Evolutionary conservation across 2,797 vertebrate genomes (phyloP).

Genomic region (Enteromius paludinosus): DNA sequence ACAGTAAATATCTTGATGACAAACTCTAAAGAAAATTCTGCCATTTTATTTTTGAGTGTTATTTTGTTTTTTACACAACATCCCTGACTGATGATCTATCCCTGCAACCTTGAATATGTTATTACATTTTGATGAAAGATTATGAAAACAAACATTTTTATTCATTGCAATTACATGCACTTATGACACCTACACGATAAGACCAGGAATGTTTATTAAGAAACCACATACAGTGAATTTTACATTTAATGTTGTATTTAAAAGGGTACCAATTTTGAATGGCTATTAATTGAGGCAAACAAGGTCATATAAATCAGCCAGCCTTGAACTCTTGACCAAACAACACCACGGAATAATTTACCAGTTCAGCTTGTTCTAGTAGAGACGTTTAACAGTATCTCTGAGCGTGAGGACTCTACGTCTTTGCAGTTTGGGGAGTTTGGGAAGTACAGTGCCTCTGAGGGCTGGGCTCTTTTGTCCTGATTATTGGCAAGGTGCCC

Average conservation of each 20-base stretch:
- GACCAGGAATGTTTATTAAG: not conserved
- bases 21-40: not conserved
- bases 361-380: not conserved
- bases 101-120: not conserved
- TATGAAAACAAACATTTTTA: too few species aligned
- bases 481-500: conserved; percentile 66
- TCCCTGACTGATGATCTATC: not conserved
- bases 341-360: not conserved
- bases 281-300: not conserved
- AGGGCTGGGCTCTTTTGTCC: conserved; percentile 39
- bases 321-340: not conserved
- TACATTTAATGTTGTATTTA: not conserved
- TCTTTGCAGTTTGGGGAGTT: conserved; percentile 34
- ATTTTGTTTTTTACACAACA: not conserved
- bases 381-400: conserved; percentile 20
- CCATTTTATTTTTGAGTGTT: too few species aligned
- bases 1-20: not conserved
- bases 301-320: not conserved
- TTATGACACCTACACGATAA: not conserved
- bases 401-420: conserved; percentile 24
- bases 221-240: not conserved
- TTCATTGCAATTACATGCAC: not conserved
- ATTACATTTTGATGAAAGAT: not conserved
- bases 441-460: conserved; percentile 23
- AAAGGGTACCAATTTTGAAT: not conserved